phyloP scores from a whole-genome alignment of 2,113 vertebrate genomes.

The Tyrannus savana region DNA sequence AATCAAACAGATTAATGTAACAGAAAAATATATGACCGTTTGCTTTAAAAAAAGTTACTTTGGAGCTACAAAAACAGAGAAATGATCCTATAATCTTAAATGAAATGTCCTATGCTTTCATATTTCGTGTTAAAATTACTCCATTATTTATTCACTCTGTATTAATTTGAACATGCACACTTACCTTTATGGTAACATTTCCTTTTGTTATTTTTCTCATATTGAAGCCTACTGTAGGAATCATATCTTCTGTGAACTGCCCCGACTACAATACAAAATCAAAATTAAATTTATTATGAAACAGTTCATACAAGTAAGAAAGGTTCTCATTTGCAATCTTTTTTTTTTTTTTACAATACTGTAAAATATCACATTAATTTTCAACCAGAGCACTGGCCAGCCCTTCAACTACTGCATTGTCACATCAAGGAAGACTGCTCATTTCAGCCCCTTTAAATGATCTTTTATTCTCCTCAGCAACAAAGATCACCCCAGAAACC shows the following conservation, averaged over 20 bases:
- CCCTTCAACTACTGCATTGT: conserved; percentile 20
- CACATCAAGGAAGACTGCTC: not conserved
- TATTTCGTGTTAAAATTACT: not conserved
- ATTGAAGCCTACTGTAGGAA: conserved; percentile 89
- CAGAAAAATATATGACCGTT: not conserved
- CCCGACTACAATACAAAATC: conserved; percentile 76
- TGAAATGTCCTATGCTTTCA: not conserved
- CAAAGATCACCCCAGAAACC: conserved; percentile 23
- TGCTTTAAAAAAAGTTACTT: not conserved
- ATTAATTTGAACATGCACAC: conserved; percentile 1
- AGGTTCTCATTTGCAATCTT: not conserved
- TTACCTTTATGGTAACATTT: conserved; percentile 73
- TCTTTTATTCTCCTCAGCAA: conserved; percentile 21
- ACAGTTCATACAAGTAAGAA: not conserved
- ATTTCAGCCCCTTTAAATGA: not conserved
- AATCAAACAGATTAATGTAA: not conserved
- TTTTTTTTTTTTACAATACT: not conserved
- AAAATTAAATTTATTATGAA: conserved; percentile 48
- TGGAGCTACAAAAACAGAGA: not conserved
- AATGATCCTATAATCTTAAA: not conserved
- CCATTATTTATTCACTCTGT: not conserved
- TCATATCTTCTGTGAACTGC: conserved; percentile 91
- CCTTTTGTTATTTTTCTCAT: conserved; percentile 82
- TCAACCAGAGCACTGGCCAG: not conserved
- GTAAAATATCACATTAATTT: not conserved